Evolutionary conservation across 2,797 vertebrate genomes (phyloP).

Genomic region (Aphelocoma californica): DNA sequence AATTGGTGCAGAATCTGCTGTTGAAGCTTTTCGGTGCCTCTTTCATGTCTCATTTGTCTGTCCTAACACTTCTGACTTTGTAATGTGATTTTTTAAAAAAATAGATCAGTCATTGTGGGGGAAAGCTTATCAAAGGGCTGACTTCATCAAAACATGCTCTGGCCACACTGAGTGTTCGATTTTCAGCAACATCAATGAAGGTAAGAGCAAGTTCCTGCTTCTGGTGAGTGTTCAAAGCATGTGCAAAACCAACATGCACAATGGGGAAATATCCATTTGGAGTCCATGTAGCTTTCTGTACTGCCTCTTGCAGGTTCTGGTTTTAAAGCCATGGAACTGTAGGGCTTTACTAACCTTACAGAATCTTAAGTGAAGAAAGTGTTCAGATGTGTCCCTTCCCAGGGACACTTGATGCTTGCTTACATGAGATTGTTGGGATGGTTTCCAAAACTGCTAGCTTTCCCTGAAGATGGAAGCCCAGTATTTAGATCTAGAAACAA

Average conservation of each 20-base stretch:
- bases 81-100: neutral
- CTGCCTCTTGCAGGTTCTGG: neutral
- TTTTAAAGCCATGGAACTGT: neutral
- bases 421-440: neutral
- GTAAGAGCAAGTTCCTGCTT: slow-evolving; percentile 64
- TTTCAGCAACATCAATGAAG: slow-evolving; percentile 88
- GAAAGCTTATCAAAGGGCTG: slow-evolving; percentile 85
- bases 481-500: neutral
- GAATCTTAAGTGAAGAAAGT: neutral
- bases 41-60: neutral
- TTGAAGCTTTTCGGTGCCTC: neutral
- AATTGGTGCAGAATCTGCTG: neutral
- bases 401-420: neutral
- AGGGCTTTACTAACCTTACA: neutral
- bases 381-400: neutral
- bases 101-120: slow-evolving; percentile 90
- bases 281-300: neutral
- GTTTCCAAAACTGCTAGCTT: neutral
- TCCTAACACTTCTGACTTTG: neutral
- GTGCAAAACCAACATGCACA: neutral
- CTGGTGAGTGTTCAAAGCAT: neutral
- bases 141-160: slow-evolving; percentile 85
- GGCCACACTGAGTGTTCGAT: slow-evolving; percentile 87
- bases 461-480: neutral
- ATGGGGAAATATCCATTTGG: neutral